phyloP scores from a whole-genome alignment of 2,113 vertebrate species.

The Mungos mungo region DNA sequence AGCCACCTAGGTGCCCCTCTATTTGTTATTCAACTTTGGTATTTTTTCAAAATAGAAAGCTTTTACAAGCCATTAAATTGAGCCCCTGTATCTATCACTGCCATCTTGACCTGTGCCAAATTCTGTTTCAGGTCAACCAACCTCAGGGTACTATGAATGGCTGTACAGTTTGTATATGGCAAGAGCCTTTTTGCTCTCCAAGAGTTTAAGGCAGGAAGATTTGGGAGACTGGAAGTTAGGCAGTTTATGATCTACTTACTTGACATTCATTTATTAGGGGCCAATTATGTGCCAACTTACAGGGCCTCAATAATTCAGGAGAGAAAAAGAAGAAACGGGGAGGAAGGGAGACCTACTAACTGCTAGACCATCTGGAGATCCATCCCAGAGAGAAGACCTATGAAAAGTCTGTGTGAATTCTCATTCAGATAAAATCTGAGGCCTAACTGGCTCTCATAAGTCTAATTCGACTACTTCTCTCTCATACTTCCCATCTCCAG shows the following conservation, averaged over 20 bases:
- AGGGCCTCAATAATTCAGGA: background rate
- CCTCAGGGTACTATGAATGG: background rate
- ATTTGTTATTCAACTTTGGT: background rate
- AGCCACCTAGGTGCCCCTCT: no score
- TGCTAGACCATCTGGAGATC: background rate
- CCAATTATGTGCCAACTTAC: background rate
- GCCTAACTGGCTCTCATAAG: background rate
- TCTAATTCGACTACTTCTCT: background rate
- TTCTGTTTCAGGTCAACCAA: background rate
- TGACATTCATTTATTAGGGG: background rate
- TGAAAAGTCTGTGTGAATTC: background rate
- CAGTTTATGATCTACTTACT: background rate
- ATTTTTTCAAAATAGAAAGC: background rate
- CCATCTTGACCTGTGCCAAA: background rate
- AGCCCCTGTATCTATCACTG: background rate
- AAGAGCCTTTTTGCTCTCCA: background rate
- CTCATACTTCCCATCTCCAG: background rate
- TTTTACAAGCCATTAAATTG: background rate
- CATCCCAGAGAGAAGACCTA: background rate
- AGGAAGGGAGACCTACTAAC: background rate
- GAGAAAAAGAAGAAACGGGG: background rate
- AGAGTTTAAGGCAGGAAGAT: background rate
- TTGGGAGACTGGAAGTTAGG: background rate
- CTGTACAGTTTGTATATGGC: background rate
- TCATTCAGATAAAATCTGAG: conserved; percentile 5